Evolutionary conservation across 2,888 invertebrate species (phyloP), one percentile per base, ranked within the genome.

Genomic region (Eupeodes latifasciatus): DNA sequence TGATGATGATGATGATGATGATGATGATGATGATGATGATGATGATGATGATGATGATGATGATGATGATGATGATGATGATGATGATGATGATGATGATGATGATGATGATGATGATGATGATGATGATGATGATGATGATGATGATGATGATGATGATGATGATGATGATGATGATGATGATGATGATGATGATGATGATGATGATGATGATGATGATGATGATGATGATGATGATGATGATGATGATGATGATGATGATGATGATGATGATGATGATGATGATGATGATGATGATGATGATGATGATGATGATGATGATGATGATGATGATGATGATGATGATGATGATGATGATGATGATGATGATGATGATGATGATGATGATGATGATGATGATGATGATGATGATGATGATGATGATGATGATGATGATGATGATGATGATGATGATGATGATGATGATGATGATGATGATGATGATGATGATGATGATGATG

Each of bases 41-140:
- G 76, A 76, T 76, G 75, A 49, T 71, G 76, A n/a, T 71, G 66
- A 59, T 49, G 80, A 85, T 64, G 66, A 62, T 61, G 51, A 77
- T 59, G 80, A 47, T 11, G 76, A 76, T 76, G 75, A 49, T 71
- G 76, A n/a, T 71, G 66, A 59, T 49, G 80, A 85, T 64, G 66
- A 62, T 61, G 51, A 77, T 59, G 80, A 47, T 11, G 76, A 76
- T 76, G 75, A 49, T 71, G 76, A n/a, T 71, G 66, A 59, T 49
- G 80, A 85, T 64, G 66, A 62, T 61, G 51, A 77, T 59, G 80
- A 47, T 11, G 76, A 76, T 76, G 75, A 49, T 71, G 76, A n/a
- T 71, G 66, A 59, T 49, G 80, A 85, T 64, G 66, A 62, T 61
- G 51, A 77, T 59, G 80, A 47, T 11, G 76, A 76, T 76, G 75